A percentile compares a stretch with the other conserved stretches of the same genome.
These are phyloP conservation scores for Macquaria ambigua DNA, from an alignment of 2,113 vertebrate genomes.

Conservation along the genomic window DNA sequence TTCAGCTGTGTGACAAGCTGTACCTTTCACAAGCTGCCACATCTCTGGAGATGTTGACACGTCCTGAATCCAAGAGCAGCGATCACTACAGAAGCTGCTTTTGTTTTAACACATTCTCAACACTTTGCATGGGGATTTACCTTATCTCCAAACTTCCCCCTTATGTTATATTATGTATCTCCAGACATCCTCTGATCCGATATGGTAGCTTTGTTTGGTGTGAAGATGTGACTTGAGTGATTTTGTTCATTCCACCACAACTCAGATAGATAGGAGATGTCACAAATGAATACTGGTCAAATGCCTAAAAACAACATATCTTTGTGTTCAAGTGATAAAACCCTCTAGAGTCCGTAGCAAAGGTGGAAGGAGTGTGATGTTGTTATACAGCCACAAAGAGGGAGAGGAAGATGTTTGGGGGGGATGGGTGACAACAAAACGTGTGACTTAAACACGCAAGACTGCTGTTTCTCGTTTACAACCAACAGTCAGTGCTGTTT, in stretches of 20 bases:
- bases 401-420: neutral
- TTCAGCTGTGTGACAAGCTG: constrained; percentile 61
- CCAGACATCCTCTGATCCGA: constrained; percentile 4
- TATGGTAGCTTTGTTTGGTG: neutral
- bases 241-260: neutral
- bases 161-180: neutral
- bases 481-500: neutral
- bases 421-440: neutral
- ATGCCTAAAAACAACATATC: neutral
- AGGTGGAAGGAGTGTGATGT: neutral
- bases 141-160: neutral
- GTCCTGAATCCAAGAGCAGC: constrained; percentile 46
- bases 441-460: neutral
- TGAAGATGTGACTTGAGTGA: neutral
- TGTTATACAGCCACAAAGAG: neutral
- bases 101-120: constrained; percentile 9
- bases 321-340: neutral
- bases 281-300: neutral
- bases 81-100: neutral
- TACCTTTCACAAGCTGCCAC: constrained; percentile 57
- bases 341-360: neutral
- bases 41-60: constrained; percentile 49
- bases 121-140: neutral
- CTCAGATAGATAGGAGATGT: neutral
- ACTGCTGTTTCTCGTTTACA: neutral